phyloP scores from a whole-genome alignment of 2,888 invertebrate genomes.

The Lithophane socia region DNA sequence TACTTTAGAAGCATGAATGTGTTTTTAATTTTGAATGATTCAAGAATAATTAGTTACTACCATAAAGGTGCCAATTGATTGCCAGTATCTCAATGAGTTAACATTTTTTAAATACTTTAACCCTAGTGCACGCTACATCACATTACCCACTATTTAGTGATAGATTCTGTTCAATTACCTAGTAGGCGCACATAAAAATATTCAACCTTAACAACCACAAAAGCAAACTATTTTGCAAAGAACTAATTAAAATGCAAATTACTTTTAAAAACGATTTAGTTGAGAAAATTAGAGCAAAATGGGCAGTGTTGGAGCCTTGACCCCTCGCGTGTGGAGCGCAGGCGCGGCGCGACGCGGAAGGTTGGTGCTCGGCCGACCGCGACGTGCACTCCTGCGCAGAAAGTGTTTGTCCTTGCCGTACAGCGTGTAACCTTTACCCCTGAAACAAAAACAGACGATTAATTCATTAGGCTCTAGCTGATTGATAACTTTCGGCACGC shows the following conservation, averaged over 20 bases:
- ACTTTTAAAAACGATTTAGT: constrained; percentile 55
- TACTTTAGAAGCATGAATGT: constrained; percentile 16
- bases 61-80: background rate
- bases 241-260: constrained; percentile 67
- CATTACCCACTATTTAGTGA: background rate
- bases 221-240: constrained; percentile 41
- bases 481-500: constrained; percentile 51
- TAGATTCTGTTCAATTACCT: background rate
- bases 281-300: constrained; percentile 75
- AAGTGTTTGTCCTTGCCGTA: constrained; percentile 87
- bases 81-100: constrained; percentile 11
- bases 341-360: constrained; percentile 85
- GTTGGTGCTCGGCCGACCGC: constrained; percentile 81
- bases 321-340: constrained; percentile 74
- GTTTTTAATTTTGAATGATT: constrained; percentile 28
- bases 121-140: background rate
- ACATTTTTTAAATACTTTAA: background rate
- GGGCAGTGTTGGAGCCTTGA: constrained; percentile 78
- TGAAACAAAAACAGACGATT: constrained; percentile 71
- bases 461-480: constrained; percentile 47
- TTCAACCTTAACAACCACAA: constrained; percentile 32
- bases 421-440: constrained; percentile 81
- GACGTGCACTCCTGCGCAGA: constrained; percentile 87
- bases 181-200: constrained; percentile 6
- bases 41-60: background rate